Conservation (phyloP, 2,797 vertebrate genomes). For the Thripadectes ignobilis region DNA sequence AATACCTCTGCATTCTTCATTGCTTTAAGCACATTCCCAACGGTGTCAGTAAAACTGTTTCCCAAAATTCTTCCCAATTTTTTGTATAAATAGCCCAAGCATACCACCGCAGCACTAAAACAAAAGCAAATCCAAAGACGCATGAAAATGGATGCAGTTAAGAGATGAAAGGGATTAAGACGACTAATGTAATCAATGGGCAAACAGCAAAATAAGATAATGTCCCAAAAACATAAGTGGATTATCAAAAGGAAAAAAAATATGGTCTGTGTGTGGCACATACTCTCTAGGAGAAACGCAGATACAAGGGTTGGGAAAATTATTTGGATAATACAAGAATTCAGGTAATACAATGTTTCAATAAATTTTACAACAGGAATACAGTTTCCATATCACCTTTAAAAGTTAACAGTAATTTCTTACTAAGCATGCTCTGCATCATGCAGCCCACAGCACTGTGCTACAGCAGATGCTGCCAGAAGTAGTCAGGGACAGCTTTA, state of each 20-base stretch:
- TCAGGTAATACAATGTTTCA: background rate
- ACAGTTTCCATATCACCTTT: background rate
- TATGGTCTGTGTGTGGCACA: background rate
- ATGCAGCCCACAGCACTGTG: background rate
- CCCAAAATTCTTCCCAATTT: conserved; percentile 88
- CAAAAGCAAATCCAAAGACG: conserved; percentile 66
- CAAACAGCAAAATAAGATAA: conserved; percentile 3
- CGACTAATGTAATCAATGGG: background rate
- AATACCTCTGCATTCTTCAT: conserved; percentile 94
- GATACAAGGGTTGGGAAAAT: background rate
- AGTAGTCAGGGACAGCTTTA: background rate
- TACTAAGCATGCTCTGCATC: background rate
- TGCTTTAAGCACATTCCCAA: conserved; percentile 90
- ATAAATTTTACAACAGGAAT: background rate
- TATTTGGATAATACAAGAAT: background rate
- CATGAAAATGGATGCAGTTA: conserved; percentile 48
- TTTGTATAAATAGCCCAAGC: conserved; percentile 90
- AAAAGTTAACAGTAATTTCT: background rate
- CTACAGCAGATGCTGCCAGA: background rate
- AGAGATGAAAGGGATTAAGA: conserved; percentile 25
- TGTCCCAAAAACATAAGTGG: background rate
- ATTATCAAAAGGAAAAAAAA: background rate
- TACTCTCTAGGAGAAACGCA: background rate
- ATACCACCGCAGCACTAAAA: conserved; percentile 89
- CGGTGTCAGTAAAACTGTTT: conserved; percentile 85